Conservation (phyloP, 2,797 vertebrate species). For the Anisognathus igniventris region DNA sequence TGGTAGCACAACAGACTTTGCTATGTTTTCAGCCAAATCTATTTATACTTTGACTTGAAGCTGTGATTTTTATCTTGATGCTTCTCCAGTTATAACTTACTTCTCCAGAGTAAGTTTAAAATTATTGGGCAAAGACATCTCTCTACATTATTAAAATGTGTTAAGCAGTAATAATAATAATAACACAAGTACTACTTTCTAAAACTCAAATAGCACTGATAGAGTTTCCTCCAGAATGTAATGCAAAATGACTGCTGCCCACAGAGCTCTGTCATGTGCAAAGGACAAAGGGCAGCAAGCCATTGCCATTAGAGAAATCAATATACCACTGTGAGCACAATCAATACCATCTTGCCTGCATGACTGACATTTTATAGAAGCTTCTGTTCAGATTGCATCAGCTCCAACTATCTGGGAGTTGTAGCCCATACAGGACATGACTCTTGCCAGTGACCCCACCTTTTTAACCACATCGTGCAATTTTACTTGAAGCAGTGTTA, state of each 20-base stretch:
- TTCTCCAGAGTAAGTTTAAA: background rate
- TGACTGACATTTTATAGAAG: background rate
- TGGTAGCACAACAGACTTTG: slow-evolving; percentile 31
- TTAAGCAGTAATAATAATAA: background rate
- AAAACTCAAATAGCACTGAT: background rate
- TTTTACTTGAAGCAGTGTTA: background rate
- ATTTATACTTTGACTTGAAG: slow-evolving; percentile 37
- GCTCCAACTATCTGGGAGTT: background rate
- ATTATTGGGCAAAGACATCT: background rate
- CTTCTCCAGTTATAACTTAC: background rate
- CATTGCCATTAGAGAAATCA: background rate
- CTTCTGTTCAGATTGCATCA: slow-evolving; percentile 14
- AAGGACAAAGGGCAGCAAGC: background rate
- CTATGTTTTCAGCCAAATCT: slow-evolving; percentile 36
- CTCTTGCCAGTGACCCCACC: background rate
- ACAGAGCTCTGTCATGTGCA: background rate
- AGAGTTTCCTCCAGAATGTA: background rate
- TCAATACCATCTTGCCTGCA: background rate
- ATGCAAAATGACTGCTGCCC: background rate
- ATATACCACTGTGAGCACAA: background rate
- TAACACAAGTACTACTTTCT: background rate
- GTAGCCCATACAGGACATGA: background rate
- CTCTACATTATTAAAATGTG: background rate
- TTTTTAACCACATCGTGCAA: background rate
- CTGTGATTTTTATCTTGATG: slow-evolving; percentile 54